These are phyloP conservation scores for Urophycis tenuis DNA, from an alignment of 2,797 vertebrate species.

Conservation along the genomic window DNA sequence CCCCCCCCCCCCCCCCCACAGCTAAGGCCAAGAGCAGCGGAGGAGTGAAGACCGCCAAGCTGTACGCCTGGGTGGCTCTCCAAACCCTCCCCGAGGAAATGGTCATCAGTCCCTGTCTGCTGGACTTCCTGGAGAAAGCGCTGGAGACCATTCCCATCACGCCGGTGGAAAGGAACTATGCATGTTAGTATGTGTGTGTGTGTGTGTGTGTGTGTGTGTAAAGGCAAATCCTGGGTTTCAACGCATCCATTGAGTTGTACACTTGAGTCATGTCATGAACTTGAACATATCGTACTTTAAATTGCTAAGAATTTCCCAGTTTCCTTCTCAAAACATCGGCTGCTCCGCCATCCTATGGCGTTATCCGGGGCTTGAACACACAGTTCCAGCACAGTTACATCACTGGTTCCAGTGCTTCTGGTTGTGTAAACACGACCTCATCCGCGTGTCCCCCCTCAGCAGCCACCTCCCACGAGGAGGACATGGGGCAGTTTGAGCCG, in stretches of 20 bases:
- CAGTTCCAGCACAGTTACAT: background rate
- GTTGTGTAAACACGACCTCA: background rate
- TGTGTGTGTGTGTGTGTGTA: background rate
- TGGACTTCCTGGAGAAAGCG: slow-evolving; percentile 96
- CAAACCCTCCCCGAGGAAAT: slow-evolving; percentile 98
- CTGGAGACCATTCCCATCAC: slow-evolving; percentile 98
- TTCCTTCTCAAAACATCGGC: background rate
- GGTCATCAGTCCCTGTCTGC: slow-evolving; percentile 95
- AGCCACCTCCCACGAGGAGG: slow-evolving; percentile 89
- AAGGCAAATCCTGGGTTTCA: too few relatives aligned
- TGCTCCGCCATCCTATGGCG: background rate
- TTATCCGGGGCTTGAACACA: background rate
- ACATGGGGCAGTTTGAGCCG: slow-evolving; percentile 93
- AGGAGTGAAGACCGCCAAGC: slow-evolving; percentile 91
- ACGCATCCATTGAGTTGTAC: too few relatives aligned
- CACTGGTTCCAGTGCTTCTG: background rate
- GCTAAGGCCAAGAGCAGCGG: slow-evolving; percentile 91
- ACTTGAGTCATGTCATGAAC: too few relatives aligned
- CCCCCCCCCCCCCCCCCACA: too few relatives aligned
- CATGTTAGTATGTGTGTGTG: slow-evolving; percentile 62
- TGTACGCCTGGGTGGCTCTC: slow-evolving; percentile 97
- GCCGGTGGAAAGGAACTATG: slow-evolving; percentile 87
- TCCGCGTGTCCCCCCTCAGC: slow-evolving; percentile 56
- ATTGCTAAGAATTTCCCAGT: background rate
- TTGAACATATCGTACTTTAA: too few relatives aligned